Percentiles rank a stretch among this genome's conserved stretches.
phyloP scores from a whole-genome alignment of 2,797 vertebrate species.

The Spinus olivaceus region DNA sequence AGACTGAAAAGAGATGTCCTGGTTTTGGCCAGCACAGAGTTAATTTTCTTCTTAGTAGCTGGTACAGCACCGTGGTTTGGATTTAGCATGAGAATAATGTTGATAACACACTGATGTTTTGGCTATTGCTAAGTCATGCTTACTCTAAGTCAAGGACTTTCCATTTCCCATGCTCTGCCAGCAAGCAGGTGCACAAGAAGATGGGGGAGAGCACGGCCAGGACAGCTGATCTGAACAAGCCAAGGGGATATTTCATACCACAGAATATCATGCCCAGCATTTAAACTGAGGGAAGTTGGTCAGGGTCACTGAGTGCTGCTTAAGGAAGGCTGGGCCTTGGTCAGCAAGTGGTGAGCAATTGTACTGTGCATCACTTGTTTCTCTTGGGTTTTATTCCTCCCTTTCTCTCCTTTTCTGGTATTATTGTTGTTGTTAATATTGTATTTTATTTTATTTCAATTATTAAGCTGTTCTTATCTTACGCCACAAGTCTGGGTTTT shows the following conservation, averaged over 20 bases:
- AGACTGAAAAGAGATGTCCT: not conserved
- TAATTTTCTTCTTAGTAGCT: not conserved
- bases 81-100: not conserved
- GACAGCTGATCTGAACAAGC: not conserved
- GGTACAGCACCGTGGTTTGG: not conserved
- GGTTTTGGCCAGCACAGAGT: not conserved
- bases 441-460: not conserved
- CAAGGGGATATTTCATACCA: not conserved
- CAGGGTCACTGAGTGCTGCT: not conserved
- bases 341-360: not conserved
- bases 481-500: not conserved
- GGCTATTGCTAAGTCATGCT: not conserved
- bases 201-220: not conserved
- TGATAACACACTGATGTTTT: not conserved
- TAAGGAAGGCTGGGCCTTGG: not conserved
- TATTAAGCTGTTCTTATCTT: not conserved
- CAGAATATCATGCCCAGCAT: not conserved
- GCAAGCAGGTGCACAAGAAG: not conserved
- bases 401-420: not conserved
- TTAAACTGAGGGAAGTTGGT: not conserved
- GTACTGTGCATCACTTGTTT: not conserved
- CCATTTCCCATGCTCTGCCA: not conserved
- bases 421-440: not conserved
- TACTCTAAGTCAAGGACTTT: not conserved
- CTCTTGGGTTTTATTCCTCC: not conserved